These are phyloP conservation scores for Odocoileus hemionus DNA, from an alignment of 2,113 vertebrate genomes.

Conservation along the genomic window DNA sequence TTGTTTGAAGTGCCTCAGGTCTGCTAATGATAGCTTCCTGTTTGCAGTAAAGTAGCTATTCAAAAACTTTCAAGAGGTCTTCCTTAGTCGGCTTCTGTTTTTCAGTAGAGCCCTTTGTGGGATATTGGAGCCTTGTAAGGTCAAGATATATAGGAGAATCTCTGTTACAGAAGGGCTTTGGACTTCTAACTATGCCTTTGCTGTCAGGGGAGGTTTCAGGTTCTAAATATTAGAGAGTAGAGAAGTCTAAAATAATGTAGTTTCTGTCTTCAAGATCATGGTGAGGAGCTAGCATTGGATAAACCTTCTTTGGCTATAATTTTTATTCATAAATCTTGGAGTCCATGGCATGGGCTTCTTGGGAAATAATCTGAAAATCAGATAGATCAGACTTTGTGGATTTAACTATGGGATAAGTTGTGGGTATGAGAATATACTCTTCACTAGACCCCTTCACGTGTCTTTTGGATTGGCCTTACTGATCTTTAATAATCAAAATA, in stretches of 20 bases:
- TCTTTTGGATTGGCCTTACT: conserved; percentile 26
- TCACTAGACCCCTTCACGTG: not conserved
- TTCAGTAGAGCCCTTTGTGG: not conserved
- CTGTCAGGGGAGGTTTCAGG: not conserved
- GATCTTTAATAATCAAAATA: not conserved
- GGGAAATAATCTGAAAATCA: not conserved
- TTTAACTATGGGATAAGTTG: not conserved
- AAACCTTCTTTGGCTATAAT: not conserved
- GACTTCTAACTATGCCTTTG: not conserved
- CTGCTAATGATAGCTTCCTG: not conserved
- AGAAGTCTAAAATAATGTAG: not conserved
- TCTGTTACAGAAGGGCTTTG: not conserved
- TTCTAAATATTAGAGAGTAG: not conserved
- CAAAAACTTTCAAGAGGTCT: not conserved
- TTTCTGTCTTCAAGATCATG: not conserved
- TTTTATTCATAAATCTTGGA: conserved; percentile 10
- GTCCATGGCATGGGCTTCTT: not conserved
- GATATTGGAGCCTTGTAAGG: not conserved
- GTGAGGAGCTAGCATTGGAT: not conserved
- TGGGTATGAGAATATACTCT: not conserved
- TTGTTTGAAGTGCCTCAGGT: not conserved
- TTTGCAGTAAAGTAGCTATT: conserved; percentile 7
- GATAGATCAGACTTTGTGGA: not conserved
- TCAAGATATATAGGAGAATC: not conserved
- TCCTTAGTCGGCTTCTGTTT: not conserved